Evolutionary conservation across 2,113 vertebrate species (phyloP), one percentile per base, ranked within the genome.

Genomic region (Albula glossodonta): DNA sequence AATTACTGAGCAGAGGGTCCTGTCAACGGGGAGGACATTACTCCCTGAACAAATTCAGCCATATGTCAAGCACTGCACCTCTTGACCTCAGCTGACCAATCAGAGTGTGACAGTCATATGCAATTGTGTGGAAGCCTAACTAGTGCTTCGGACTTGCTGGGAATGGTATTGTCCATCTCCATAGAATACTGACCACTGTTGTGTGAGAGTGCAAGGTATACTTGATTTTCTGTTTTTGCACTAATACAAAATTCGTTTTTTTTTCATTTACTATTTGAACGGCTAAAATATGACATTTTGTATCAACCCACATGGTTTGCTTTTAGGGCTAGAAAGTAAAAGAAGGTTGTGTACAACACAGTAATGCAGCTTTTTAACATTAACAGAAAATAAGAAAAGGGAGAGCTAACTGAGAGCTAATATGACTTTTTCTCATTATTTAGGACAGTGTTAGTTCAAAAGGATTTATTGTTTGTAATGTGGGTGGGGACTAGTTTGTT

Each of bases 1-100:
- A 86, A 86, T 88, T 88, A 88, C 81, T 53, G 82, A 57, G 66
- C 57, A 80, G 80, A 74, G 85, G 56, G 56, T 86, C 84, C 87
- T 86, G 87, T 88, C 87, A 88, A 83, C 84, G 83, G 80, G 78
- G 10, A 31, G 56, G 53, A 85, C 51, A 81, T n/a, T 7, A 25
- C 22, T 11, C 70, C n/a, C 22, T 9, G 70, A 74, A 31, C 70
- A 31, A 74, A n/a, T 31, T 2, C 70, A n/a, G 70, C 70, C 70
- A 74, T 31, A 74, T 74, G 70, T 74, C 70, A 74, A 22, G 31
- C 70, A 10, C 70, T 22, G n/a, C 70, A 11, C n/a, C 70, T 74
- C 70, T 74, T 74, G 70, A 74, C 70, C 70, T 13, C 70, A 10
- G 70, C n/a, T n/a, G 22, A 10, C 70, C 70, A 10, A 74, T 10